Base-by-base conservation (phyloP, 2,113 vertebrate genomes). In the Tupaia tana region DNA sequence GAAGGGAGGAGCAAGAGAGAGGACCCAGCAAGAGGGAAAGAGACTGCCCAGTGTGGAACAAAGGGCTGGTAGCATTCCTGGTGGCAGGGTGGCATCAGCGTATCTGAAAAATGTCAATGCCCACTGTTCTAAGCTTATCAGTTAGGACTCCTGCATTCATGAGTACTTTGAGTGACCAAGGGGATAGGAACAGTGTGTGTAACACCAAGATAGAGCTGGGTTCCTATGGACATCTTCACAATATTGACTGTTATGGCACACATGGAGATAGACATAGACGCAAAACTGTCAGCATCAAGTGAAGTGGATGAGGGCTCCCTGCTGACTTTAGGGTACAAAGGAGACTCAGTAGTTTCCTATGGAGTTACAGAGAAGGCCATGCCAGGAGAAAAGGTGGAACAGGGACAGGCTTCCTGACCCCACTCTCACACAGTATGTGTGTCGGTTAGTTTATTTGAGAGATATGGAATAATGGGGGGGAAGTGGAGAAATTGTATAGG, bases 231-330 rank as follows among this genome's bases (percentile, higher is more conserved):
- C 3, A 4, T 64, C 59, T 69, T 63, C 18, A 7, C n/a, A 22
- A 6, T 74, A 22, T 4, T 64, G 59, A 66, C 80, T 12, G 0
- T 52, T 58, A 2, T 0, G 19, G 7, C 25, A 25, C 5, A 3
- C 24, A 0, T 74, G 77, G 52, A 34, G 29, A 56, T 20, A 61
- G 25, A 88, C 6, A 1, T 1, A 7, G 64, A 3, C 0, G 0
- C 3, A 6, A 31, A n/a, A 77, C 34, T 6, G 27, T n/a, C 43
- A 75, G 24, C 27, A 66, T 87, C n/a, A 31, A 22, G 56, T 20
- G 11, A 29, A 22, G 63, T 9, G 9, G 4, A 10, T 1, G 77
- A 31, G 43, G 24, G 34, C 13, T 59, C 69, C 18, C 69, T 34
- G 52, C 20, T 67, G 73, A 82, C 58, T 9, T 59, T 15, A 43